These are phyloP conservation scores for Eleginops maclovinus DNA, from an alignment of 2,113 vertebrate genomes.

Conservation along the genomic window DNA sequence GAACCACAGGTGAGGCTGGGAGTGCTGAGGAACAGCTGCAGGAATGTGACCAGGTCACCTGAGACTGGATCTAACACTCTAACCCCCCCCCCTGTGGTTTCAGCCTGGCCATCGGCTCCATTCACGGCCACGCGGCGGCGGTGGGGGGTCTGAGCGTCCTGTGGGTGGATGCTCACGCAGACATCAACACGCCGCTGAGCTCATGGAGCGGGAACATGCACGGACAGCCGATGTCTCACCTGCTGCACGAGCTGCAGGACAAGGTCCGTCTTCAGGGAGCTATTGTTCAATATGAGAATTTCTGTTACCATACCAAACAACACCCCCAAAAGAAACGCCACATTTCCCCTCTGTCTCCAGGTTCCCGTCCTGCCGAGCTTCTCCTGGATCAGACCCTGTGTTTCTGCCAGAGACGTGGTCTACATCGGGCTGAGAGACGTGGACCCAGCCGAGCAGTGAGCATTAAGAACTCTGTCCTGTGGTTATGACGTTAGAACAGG, in stretches of 20 bases:
- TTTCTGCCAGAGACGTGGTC: conserved; percentile 79
- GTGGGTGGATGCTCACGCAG: conserved; percentile 87
- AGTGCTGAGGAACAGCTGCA: too few species aligned
- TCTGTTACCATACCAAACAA: too few species aligned
- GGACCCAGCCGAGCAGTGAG: conserved; percentile 84
- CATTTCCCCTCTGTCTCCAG: conserved; percentile 41
- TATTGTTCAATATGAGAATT: too few species aligned
- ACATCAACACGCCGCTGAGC: conserved; percentile 85
- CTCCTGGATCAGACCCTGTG: conserved; percentile 82
- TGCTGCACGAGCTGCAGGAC: conserved; percentile 78
- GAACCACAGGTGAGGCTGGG: too few species aligned
- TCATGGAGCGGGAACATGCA: conserved; percentile 82
- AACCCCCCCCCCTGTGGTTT: too few species aligned
- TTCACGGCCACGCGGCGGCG: conserved; percentile 79
- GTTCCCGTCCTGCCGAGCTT: conserved; percentile 76
- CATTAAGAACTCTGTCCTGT: too few species aligned
- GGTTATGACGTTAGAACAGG: too few species aligned
- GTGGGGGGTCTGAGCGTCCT: conserved; percentile 76
- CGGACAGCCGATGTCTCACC: conserved; percentile 82
- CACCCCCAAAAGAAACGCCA: too few species aligned
- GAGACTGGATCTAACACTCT: too few species aligned
- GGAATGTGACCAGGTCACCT: too few species aligned
- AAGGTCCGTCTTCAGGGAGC: conserved; percentile 57
- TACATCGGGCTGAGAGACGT: conserved; percentile 86
- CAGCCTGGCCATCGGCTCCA: conserved; percentile 85